Conservation (phyloP, 2,113 vertebrate genomes). For the Cyanoderma ruficeps region DNA sequence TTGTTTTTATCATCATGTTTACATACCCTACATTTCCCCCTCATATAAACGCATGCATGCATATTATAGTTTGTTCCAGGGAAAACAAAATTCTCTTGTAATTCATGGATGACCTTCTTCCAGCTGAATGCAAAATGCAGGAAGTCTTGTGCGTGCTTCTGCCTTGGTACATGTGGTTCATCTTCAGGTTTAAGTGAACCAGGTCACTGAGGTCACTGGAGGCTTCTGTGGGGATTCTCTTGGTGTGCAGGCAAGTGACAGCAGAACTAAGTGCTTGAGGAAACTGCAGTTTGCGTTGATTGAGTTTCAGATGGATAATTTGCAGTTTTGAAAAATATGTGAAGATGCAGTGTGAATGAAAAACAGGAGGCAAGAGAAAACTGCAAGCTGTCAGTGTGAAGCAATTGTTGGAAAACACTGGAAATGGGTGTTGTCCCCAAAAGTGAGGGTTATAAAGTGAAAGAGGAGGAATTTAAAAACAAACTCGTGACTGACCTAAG, state of each 20-base stretch:
- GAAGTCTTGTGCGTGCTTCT: not conserved
- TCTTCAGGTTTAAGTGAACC: not conserved
- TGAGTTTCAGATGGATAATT: not conserved
- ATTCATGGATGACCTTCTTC: not conserved
- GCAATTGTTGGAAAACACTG: not conserved
- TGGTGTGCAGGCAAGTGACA: not conserved
- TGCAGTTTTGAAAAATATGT: not conserved
- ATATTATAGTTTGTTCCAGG: not conserved
- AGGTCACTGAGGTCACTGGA: not conserved
- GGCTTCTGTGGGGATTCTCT: not conserved
- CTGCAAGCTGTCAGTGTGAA: not conserved
- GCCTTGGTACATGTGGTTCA: not conserved
- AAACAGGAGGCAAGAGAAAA: not conserved
- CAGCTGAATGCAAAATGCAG: not conserved
- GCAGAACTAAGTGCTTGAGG: not conserved
- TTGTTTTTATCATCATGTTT: not conserved
- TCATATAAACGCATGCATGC: accelerated
- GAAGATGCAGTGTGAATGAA: not conserved
- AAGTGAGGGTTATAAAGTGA: not conserved
- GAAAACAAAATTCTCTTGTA: not conserved
- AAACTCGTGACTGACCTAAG: not conserved
- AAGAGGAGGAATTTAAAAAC: not conserved
- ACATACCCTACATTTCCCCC: not conserved
- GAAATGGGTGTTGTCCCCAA: not conserved
- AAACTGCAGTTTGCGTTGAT: accelerated